Percentiles rank a stretch among this genome's conserved stretches.
Conservation (phyloP, 2,113 vertebrate species). For the Rhea americana region DNA sequence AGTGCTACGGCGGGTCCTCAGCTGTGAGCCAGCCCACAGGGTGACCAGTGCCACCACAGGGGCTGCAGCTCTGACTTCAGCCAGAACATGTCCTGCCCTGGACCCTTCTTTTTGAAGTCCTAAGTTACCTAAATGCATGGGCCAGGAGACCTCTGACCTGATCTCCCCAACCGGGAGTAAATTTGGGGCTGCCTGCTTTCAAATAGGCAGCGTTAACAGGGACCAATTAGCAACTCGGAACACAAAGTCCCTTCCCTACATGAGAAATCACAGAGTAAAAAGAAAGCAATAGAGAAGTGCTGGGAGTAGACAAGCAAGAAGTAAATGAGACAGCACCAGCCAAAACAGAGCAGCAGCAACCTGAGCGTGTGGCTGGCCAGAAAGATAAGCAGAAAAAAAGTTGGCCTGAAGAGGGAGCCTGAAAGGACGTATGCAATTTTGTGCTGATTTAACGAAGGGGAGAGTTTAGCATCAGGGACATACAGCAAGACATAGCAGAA, state of each 20-base stretch:
- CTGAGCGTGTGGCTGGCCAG: neutral
- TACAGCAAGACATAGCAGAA: neutral
- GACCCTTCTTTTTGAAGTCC: too few species aligned
- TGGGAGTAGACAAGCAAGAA: neutral
- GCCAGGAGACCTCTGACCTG: too few species aligned
- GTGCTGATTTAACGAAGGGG: neutral
- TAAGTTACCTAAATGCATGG: too few species aligned
- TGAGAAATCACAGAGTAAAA: neutral
- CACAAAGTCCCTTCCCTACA: neutral
- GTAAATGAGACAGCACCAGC: neutral
- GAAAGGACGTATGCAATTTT: neutral
- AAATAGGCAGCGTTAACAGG: neutral
- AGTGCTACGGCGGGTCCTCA: too few species aligned
- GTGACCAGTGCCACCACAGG: too few species aligned
- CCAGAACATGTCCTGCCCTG: too few species aligned
- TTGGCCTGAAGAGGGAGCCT: neutral
- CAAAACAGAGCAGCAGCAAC: neutral
- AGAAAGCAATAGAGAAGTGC: neutral
- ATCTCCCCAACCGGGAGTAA: too few species aligned
- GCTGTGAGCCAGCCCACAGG: too few species aligned
- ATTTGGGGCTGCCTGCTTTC: neutral
- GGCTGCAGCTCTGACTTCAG: too few species aligned
- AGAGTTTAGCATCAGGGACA: neutral
- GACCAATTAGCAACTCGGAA: accelerated
- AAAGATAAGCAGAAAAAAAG: neutral